Base-by-base conservation (phyloP, 2,888 invertebrate species). In the Spilarctia lutea region DNA sequence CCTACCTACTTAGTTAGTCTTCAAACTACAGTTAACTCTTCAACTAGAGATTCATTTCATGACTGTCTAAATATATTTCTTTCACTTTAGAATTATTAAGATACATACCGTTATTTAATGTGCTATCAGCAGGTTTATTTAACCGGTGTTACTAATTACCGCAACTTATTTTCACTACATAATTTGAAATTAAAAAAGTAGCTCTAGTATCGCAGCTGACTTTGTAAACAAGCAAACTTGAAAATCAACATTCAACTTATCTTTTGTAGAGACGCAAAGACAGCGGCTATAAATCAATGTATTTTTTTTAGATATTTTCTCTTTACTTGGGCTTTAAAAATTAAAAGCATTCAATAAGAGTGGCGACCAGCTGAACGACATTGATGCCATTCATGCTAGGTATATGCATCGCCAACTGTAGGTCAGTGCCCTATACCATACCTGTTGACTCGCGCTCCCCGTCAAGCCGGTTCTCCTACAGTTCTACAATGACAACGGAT, bases 351-450 rank as follows among this genome's bases (percentile, higher is more conserved):
- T 89, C 87, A 87, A 88, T 89, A 88, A 87, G 82, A 83, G 81
- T 80, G 81, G 81, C 83, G 79, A 81, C 84, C 87, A 90, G 91
- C 90, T 90, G 90, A 89, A 90, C 85, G 85, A 76, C 84, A 81
- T 82, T 83, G 82, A 83, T 91, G 89, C 89, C 94, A 94, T 94
- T 94, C 92, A 94, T 93, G 86, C 86, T 71, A n/a, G n/a, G n/a
- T n/a, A 71, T 83, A 88, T 91, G 91, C 91, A 88, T 83, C 87
- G 90, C 83, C 88, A 89, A 86, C 90, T 91, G 90, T 94, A 91
- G 95, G 95, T 95, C 95, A 95, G 91, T 95, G 95, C 94, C 95
- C 95, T 91, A 89, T 90, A 89, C 90, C 91, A 92, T 94, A 94
- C 95, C 95, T 95, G 95, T 95, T 94, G 94, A 91, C 89, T 90